Percentiles rank a stretch among this genome's conserved stretches.
Evolutionary conservation across 2,113 vertebrate genomes (phyloP).

Genomic region (Alouatta palliata): DNA sequence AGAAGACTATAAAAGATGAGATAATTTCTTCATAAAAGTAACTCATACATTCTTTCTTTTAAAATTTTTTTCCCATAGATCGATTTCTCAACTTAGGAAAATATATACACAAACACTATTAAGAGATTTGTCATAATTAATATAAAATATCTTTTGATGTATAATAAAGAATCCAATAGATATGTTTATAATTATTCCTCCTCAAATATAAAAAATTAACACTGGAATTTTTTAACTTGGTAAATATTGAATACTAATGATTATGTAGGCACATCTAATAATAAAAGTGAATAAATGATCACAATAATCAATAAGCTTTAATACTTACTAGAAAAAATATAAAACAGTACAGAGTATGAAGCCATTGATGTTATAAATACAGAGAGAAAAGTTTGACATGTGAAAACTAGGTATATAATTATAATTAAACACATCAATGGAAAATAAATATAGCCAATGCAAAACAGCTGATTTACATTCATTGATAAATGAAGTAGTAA

Average conservation of each 20-base stretch:
- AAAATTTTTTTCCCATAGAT: background rate
- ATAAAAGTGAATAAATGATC: background rate
- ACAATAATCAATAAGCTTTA: background rate
- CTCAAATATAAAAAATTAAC: conserved; percentile 1
- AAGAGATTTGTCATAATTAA: background rate
- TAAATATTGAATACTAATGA: background rate
- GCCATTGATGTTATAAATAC: background rate
- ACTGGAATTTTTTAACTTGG: background rate
- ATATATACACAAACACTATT: background rate
- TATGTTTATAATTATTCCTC: background rate
- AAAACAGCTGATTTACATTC: background rate
- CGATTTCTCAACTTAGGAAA: background rate
- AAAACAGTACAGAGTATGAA: background rate
- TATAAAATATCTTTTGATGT: background rate
- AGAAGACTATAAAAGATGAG: background rate
- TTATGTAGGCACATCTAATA: background rate
- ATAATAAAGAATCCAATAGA: background rate
- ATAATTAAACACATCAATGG: background rate
- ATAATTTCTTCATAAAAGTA: background rate
- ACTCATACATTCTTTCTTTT: background rate
- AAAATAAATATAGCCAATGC: background rate
- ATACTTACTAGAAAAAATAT: background rate
- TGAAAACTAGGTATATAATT: background rate
- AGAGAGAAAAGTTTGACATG: background rate
- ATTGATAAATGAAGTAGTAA: background rate